Conservation (phyloP, 2,113 vertebrate genomes). For the Sylvilagus bachmani region DNA sequence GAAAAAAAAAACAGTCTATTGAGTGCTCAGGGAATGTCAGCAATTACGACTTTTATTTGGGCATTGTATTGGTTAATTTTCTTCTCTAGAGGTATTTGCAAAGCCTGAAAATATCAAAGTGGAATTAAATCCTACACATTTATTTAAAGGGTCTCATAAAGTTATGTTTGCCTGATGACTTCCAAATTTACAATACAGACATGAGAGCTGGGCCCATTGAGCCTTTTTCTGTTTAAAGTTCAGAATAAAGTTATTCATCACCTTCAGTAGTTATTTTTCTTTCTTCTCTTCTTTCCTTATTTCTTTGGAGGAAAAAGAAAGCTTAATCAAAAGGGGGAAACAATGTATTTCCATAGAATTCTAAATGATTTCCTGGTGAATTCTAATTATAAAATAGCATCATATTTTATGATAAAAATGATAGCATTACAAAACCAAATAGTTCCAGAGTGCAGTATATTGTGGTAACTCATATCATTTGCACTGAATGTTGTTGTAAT, state of each 20-base stretch:
- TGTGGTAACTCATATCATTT: neutral
- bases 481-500: neutral
- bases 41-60: constrained; percentile 51
- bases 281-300: neutral
- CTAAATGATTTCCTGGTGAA: neutral
- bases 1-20: neutral
- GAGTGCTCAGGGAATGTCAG: neutral
- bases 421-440: neutral
- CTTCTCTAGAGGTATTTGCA: constrained; percentile 27
- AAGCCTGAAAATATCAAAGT: constrained; percentile 33
- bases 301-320: constrained; percentile 11
- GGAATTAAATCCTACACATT: neutral
- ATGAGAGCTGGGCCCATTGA: neutral
- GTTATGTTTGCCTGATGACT: neutral
- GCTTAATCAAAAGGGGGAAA: neutral
- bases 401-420: neutral
- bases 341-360: neutral
- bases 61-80: constrained; percentile 36
- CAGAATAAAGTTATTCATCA: neutral
- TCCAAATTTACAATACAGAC: neutral
- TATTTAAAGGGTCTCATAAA: neutral
- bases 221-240: neutral
- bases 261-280: neutral
- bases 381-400: neutral
- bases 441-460: neutral